Percentiles rank a stretch among this genome's conserved stretches.
Evolutionary conservation across 2,113 vertebrate species (phyloP).

Genomic region (Forbesichthys agassizii): DNA sequence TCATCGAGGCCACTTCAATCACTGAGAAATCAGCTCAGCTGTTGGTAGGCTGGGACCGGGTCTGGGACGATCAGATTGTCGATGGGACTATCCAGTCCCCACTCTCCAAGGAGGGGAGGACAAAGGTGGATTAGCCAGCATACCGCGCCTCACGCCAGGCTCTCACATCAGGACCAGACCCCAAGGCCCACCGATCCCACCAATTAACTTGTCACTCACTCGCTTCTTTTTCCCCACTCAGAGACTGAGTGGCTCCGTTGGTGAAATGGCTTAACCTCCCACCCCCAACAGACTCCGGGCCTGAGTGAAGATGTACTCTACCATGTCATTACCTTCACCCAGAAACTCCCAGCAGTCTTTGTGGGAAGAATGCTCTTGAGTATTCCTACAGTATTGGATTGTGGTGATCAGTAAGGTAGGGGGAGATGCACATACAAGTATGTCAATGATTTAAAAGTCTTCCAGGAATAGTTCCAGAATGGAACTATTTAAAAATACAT

Average conservation of each 20-base stretch:
- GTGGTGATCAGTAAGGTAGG: neutral
- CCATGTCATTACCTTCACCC: conserved; percentile 51
- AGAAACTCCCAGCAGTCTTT: conserved; percentile 33
- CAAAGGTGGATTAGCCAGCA: conserved; percentile 73
- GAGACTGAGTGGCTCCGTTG: conserved; percentile 67
- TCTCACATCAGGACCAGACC: conserved; percentile 67
- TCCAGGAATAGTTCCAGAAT: neutral
- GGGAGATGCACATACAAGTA: neutral
- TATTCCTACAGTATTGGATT: conserved; percentile 6
- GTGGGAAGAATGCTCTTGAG: conserved; percentile 22
- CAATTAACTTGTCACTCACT: conserved; percentile 80
- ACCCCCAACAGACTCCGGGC: conserved; percentile 12
- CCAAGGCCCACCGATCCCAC: conserved; percentile 63
- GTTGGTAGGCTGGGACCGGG: conserved; percentile 44
- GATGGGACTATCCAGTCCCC: conserved; percentile 53
- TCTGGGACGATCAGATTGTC: conserved; percentile 61
- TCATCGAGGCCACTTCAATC: conserved; percentile 33
- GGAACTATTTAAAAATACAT: conserved; percentile 6
- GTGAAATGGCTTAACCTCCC: conserved; percentile 57
- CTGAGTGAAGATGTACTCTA: conserved; percentile 23
- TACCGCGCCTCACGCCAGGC: conserved; percentile 65
- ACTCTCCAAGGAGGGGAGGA: conserved; percentile 55
- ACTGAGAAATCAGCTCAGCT: conserved; percentile 35
- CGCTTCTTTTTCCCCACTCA: conserved; percentile 40
- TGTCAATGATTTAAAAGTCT: neutral